Evolutionary conservation across 2,113 vertebrate species (phyloP).

Genomic region (Ailuropoda melanoleuca): DNA sequence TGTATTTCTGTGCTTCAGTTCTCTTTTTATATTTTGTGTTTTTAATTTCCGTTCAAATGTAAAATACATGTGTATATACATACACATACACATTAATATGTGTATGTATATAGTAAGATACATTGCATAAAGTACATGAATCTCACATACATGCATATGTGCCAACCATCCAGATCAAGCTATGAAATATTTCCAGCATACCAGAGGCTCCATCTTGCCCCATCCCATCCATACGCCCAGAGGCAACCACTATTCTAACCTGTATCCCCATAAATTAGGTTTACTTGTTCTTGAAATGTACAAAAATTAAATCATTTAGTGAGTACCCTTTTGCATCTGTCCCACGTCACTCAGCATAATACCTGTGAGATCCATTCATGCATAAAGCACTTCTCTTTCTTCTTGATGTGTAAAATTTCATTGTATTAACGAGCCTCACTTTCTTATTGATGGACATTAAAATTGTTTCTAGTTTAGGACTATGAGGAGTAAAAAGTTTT

Average conservation of each 20-base stretch:
- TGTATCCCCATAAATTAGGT: background rate
- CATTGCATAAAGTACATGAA: background rate
- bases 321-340: background rate
- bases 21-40: background rate
- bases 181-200: background rate
- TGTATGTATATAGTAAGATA: background rate
- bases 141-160: background rate
- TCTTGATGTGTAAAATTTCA: background rate
- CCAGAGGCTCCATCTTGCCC: background rate
- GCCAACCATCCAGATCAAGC: background rate
- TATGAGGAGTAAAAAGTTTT: background rate
- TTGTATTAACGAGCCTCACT: background rate
- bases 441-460: background rate
- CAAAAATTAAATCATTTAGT: background rate
- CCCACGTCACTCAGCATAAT: background rate
- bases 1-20: background rate
- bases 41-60: background rate
- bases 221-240: background rate
- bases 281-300: background rate
- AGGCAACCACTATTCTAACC: background rate
- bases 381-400: background rate
- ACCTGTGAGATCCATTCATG: background rate
- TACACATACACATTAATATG: too few relatives aligned
- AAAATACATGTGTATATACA: background rate
- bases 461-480: background rate